Evolutionary conservation across 2,113 vertebrate genomes (phyloP), one percentile per base, ranked within the genome.

Genomic region (Muntiacus muntjak): DNA sequence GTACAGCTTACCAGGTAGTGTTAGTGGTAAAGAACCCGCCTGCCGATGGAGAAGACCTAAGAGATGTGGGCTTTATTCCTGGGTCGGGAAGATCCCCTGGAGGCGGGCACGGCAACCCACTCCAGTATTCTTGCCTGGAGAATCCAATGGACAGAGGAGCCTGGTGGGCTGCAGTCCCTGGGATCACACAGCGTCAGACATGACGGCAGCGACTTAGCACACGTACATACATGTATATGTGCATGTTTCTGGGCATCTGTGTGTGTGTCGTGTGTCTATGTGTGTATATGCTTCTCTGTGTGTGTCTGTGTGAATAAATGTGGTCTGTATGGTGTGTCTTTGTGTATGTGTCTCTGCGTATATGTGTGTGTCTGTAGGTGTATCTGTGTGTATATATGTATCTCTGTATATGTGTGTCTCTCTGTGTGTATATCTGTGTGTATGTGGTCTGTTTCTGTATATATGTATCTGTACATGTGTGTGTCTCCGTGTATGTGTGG

Each of bases 171-270:
- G 0, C 33, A n/a, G 33, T 5, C 33, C 64, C 9, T 2, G 33
- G 64, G 15, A 8, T 36, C 2, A 4, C 0, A 17, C 19, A 19
- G 64, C 19, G 7, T 9, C 64, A n/a, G 64, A 19, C 64, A 9
- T 67, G 64, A 19, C 4, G 33, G 64, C 64, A 19, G 64, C 4
- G 0, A 4, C 33, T 4, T 4, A n/a, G 15, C 64, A 1, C 64
- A n/a, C 33, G 0, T 4, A 10, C 23, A 26, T 10, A 7, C 5
- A 11, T 23, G 9, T 58, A 11, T 8, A 0, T 1, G 64, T 64
- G 58, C 58, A 14, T 14, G 26, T 5, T 8, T 57, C 16, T 57
- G 55, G 14, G 62, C 13, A 64, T 33, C 33, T 19, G 33, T n/a
- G 62, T n/a, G 30, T n/a, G 30, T 9, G 7, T 54, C 52, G 52